phyloP scores from a whole-genome alignment of 2,797 vertebrate genomes.

The Dendrocincla fuliginosa region DNA sequence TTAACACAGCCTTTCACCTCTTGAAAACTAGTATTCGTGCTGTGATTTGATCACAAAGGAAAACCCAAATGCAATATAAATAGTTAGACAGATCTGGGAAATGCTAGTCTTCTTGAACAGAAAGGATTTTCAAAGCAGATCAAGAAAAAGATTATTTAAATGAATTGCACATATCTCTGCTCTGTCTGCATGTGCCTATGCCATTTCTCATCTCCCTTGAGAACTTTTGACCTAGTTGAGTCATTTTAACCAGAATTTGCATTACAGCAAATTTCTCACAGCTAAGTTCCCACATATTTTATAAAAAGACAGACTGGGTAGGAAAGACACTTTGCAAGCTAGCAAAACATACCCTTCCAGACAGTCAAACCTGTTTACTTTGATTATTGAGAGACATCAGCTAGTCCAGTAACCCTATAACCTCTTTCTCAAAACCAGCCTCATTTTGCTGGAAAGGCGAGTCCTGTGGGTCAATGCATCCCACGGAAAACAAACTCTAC shows the following conservation, averaged over 20 bases:
- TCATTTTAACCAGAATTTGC: background rate
- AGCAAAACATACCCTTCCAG: background rate
- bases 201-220: background rate
- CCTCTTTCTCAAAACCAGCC: background rate
- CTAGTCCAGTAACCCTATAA: background rate
- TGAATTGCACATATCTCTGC: background rate
- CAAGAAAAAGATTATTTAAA: background rate
- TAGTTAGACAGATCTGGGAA: background rate
- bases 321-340: background rate
- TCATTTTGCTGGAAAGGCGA: background rate
- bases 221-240: background rate
- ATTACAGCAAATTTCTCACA: background rate
- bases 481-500: background rate
- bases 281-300: background rate
- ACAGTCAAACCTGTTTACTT: background rate
- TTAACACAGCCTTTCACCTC: background rate
- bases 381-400: background rate
- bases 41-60: background rate
- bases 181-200: rapidly evolving
- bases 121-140: background rate
- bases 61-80: background rate
- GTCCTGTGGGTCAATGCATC: background rate
- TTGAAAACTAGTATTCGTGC: background rate
- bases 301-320: background rate
- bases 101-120: background rate